A percentile compares a stretch with the other conserved stretches of the same genome.
Evolutionary conservation across 2,888 invertebrate genomes (phyloP).

Genomic region (Monoplex corrugatus): DNA sequence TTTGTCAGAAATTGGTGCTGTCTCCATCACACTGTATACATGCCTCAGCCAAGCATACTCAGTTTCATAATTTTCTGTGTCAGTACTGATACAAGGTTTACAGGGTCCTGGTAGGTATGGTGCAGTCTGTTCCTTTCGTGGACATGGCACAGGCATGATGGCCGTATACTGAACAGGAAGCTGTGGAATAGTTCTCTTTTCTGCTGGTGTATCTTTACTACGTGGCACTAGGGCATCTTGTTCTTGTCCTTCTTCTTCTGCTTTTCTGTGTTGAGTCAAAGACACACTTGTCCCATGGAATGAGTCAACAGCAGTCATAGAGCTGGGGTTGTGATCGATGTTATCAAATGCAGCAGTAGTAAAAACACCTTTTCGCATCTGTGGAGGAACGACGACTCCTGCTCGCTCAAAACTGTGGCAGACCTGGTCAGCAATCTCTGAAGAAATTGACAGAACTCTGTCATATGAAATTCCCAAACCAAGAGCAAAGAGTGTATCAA

Average conservation of each 20-base stretch:
- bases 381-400: constrained; percentile 48
- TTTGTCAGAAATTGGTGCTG: not conserved
- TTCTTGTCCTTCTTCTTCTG: constrained; percentile 5
- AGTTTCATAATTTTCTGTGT: not conserved
- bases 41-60: not conserved
- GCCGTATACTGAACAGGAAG: not conserved
- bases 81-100: not conserved
- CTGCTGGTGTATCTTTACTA: not conserved
- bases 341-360: constrained; percentile 54
- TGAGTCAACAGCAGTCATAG: constrained; percentile 48
- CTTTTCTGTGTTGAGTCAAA: constrained; percentile 48
- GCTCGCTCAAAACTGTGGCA: constrained; percentile 27
- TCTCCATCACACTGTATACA: not conserved
- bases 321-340: constrained; percentile 55
- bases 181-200: not conserved
- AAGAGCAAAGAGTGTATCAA: constrained; percentile 37
- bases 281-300: constrained; percentile 57
- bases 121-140: not conserved
- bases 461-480: constrained; percentile 36
- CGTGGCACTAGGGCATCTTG: not conserved
- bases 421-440: not conserved
- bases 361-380: constrained; percentile 44
- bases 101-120: not conserved
- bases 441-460: not conserved
- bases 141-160: not conserved